A percentile compares a stretch with the other conserved stretches of the same genome.
Evolutionary conservation across 2,797 vertebrate species (phyloP).

Genomic region (Myiothlypis coronata): DNA sequence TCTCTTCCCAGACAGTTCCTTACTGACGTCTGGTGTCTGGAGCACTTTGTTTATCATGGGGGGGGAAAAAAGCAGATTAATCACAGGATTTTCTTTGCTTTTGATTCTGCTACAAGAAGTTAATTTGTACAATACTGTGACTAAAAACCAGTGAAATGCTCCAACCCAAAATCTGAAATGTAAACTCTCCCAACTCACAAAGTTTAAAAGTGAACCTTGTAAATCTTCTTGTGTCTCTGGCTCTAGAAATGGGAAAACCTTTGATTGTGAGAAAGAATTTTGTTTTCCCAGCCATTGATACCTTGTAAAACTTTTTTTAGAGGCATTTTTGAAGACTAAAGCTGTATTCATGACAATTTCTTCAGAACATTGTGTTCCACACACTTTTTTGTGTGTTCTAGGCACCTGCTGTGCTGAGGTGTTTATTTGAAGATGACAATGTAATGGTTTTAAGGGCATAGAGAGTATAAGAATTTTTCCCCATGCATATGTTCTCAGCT

Average conservation of each 20-base stretch:
- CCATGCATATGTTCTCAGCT: not conserved
- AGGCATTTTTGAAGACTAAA: not conserved
- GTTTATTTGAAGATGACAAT: not conserved
- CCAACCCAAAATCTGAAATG: not conserved
- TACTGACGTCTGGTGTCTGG: constrained; percentile 34
- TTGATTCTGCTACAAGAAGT: not conserved
- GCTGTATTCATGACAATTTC: not conserved
- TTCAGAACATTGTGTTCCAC: not conserved
- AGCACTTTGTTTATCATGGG: constrained; percentile 13
- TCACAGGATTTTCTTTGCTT: not conserved
- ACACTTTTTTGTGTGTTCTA: not conserved
- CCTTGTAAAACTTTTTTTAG: not conserved
- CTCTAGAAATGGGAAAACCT: not conserved
- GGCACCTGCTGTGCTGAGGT: not conserved
- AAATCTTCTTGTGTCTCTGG: not conserved
- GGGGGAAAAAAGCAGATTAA: not conserved
- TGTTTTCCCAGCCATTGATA: not conserved
- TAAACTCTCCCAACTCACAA: not conserved
- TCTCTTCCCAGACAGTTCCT: constrained; percentile 26
- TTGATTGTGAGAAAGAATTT: not conserved
- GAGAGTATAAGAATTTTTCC: not conserved
- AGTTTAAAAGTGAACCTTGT: not conserved
- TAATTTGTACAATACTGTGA: not conserved
- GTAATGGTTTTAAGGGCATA: not conserved
- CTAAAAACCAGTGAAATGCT: not conserved